Conservation (phyloP, 2,113 vertebrate genomes). For the Ascaphus truei region DNA sequence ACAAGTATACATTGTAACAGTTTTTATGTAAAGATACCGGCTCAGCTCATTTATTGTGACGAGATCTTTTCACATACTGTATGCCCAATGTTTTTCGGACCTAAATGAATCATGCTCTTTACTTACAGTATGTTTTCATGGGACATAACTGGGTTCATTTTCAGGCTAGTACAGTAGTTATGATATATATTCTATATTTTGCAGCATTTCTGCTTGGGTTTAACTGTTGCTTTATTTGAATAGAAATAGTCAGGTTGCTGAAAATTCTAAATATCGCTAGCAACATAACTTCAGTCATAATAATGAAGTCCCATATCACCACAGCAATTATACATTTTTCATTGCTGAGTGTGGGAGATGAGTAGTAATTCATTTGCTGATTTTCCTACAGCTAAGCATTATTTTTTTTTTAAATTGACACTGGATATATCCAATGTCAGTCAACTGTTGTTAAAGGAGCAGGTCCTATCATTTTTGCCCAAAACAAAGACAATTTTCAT, state of each 20-base stretch:
- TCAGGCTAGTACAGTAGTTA: too few relatives aligned
- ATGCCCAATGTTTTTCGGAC: too few relatives aligned
- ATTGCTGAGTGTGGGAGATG: slow-evolving; percentile 41
- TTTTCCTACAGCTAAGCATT: slow-evolving; percentile 57
- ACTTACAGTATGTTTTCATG: too few relatives aligned
- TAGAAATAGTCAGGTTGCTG: slow-evolving; percentile 12
- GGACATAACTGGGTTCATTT: too few relatives aligned
- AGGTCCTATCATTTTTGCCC: neutral
- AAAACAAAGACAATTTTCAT: too few relatives aligned
- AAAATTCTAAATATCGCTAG: slow-evolving; percentile 5
- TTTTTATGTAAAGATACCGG: too few relatives aligned
- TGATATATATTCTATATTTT: neutral
- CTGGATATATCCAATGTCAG: slow-evolving; percentile 57
- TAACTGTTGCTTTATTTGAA: slow-evolving; percentile 25
- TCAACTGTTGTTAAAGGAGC: slow-evolving; percentile 55
- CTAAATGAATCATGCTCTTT: too few relatives aligned
- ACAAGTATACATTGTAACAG: too few relatives aligned
- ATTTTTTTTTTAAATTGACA: slow-evolving; percentile 64
- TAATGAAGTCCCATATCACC: slow-evolving; percentile 50
- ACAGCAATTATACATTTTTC: slow-evolving; percentile 53
- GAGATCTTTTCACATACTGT: too few relatives aligned
- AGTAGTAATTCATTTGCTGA: slow-evolving; percentile 48
- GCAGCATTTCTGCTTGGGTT: neutral
- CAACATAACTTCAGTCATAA: slow-evolving; percentile 46
- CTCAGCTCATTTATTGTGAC: too few relatives aligned